Base-by-base conservation (phyloP, 2,888 invertebrate genomes). In the Automeris io region DNA sequence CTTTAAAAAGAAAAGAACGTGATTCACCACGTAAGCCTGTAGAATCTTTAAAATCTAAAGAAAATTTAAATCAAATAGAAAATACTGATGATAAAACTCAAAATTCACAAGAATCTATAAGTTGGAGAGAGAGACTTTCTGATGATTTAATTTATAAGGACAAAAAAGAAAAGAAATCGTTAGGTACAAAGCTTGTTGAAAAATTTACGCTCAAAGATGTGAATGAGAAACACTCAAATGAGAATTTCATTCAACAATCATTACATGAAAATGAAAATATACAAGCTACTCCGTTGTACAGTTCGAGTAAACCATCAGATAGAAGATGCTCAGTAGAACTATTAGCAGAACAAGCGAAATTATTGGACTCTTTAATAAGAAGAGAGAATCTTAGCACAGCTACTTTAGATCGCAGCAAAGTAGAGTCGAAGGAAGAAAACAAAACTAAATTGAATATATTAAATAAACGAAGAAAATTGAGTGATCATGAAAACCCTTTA, bases 151-250 rank as follows among this genome's bases (percentile, higher is more conserved):
- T 63, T 39, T 76, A 81, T 59, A 73, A 82, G 59, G 77, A 79
- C 22, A 82, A 83, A 68, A 70, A 81, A 77, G 74, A 89, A 74
- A 90, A 90, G 59, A 92, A 92, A 63, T 88, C 91, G 0, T 88
- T 92, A 1, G 94, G 94, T 0, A 93, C 93, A 48, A 81, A 92
- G 49, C 77, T 95, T 38, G 88, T 93, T 12, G 94, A 95, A 70
- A 93, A 94, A 64, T 92, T 92, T 61, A 74, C 90, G 29, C 90
- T 94, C 18, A 90, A 89, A 55, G 89, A 92, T 57, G 85, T 89
- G 57, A 72, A 88, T 54, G 66, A 67, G 18, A 69, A 71, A 19
- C 42, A 18, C 8, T 36, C 47, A 35, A 40, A 31, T 36, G 44
- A 47, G 37, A 36, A 44, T 25, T 42, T 41, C 32, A 40, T 37